Percentiles rank a stretch among this genome's conserved stretches.
These are phyloP conservation scores for Digitonthophagus gazella DNA, from an alignment of 2,888 invertebrate genomes.

Conservation along the genomic window DNA sequence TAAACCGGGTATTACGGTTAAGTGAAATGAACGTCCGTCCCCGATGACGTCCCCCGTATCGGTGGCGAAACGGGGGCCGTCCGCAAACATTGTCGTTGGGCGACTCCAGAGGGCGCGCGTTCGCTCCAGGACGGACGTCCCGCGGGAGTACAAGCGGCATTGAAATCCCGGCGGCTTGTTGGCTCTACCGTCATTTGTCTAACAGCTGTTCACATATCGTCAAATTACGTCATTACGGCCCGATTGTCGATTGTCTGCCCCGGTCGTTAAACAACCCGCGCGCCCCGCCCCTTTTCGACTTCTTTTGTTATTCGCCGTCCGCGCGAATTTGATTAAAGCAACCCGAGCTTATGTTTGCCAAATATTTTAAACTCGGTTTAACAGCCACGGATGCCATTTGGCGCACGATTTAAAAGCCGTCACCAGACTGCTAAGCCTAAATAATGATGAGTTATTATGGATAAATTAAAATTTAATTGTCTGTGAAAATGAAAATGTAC, in stretches of 20 bases:
- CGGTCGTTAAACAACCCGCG: slow-evolving; percentile 28
- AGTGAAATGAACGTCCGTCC: no score
- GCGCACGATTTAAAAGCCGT: background rate
- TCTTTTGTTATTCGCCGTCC: slow-evolving; percentile 8
- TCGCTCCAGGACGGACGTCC: slow-evolving; percentile 28
- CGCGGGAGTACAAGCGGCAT: slow-evolving; percentile 34
- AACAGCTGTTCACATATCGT: slow-evolving; percentile 55
- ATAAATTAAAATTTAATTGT: no score
- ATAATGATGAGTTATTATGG: background rate
- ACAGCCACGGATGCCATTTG: background rate
- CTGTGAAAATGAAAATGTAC: no score
- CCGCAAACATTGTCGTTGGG: slow-evolving; percentile 13
- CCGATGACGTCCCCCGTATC: background rate
- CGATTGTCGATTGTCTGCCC: slow-evolving; percentile 42
- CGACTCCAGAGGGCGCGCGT: slow-evolving; percentile 19
- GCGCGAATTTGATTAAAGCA: slow-evolving; percentile 14
- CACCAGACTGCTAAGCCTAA: background rate
- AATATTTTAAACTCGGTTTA: background rate
- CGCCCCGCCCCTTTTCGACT: background rate
- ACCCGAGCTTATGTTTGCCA: background rate
- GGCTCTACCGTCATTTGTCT: slow-evolving; percentile 50
- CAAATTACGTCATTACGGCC: slow-evolving; percentile 52
- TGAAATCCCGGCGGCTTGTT: slow-evolving; percentile 48
- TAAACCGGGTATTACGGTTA: no score
- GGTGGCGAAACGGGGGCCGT: background rate